Evolutionary conservation across 2,797 vertebrate genomes (phyloP).

Genomic region (Ctenosaura bakeri): DNA sequence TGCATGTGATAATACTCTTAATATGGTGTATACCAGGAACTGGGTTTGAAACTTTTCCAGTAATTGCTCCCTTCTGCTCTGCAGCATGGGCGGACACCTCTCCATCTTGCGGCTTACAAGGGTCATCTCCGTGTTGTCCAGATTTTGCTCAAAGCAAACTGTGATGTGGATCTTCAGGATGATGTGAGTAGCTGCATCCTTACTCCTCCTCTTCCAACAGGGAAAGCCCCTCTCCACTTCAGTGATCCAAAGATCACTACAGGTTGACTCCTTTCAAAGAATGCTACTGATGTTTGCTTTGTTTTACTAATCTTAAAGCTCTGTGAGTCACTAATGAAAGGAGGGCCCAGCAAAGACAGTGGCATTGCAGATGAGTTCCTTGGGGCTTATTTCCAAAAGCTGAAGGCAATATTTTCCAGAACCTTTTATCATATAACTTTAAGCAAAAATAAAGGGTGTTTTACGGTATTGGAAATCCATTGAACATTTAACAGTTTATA

Average conservation of each 20-base stretch:
- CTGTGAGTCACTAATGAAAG: conserved; percentile 35
- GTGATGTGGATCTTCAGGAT: conserved; percentile 95
- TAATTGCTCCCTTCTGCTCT: conserved; percentile 69
- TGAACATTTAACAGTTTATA: not conserved
- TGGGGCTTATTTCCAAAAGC: conserved; percentile 18
- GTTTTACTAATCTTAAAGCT: conserved; percentile 11
- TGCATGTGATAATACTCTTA: not conserved
- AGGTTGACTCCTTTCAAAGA: conserved; percentile 47
- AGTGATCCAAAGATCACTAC: conserved; percentile 7
- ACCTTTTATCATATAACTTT: not conserved
- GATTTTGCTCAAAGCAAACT: conserved; percentile 94
- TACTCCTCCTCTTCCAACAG: conserved; percentile 8
- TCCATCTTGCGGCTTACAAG: conserved; percentile 95
- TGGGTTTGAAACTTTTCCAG: conserved; percentile 34
- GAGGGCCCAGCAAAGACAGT: conserved; percentile 30
- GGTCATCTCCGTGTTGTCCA: conserved; percentile 92
- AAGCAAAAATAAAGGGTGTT: conserved; percentile 19
- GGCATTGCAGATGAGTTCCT: not conserved
- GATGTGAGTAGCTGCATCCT: conserved; percentile 88
- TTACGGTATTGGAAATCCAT: not conserved
- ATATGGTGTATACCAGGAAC: not conserved
- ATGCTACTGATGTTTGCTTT: conserved; percentile 10
- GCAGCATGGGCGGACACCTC: conserved; percentile 93
- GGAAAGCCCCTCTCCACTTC: not conserved
- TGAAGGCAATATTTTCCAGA: not conserved